Percentiles rank a stretch among this genome's conserved stretches.
phyloP scores from a whole-genome alignment of 2,888 invertebrate species.

The Macrosoma leucophasiata region DNA sequence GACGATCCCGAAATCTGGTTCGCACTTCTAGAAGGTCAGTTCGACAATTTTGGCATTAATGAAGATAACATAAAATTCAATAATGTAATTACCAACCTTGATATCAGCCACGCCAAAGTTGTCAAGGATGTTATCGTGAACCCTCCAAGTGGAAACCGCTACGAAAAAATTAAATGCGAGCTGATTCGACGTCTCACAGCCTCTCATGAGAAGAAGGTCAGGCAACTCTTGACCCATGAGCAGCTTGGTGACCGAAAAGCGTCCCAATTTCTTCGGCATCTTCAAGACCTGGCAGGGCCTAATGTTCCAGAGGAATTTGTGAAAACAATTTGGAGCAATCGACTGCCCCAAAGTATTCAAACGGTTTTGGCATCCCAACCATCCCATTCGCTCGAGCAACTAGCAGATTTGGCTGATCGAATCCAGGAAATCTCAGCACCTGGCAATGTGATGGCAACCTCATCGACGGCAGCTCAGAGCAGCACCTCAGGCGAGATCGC shows the following conservation, averaged over 20 bases:
- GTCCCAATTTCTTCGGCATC: conserved; percentile 20
- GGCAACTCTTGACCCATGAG: conserved; percentile 21
- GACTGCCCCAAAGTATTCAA: conserved; percentile 14
- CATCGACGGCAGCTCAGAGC: not conserved
- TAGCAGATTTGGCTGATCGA: conserved; percentile 17
- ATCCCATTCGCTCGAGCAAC: conserved; percentile 6
- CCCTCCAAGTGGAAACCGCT: not conserved
- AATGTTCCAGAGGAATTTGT: conserved; percentile 17
- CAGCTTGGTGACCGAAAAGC: conserved; percentile 25
- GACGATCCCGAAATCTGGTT: conserved; percentile 7
- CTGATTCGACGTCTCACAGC: conserved; percentile 15
- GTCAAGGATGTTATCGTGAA: conserved; percentile 4
- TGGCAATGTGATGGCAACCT: conserved; percentile 1
- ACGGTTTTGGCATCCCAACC: conserved; percentile 17
- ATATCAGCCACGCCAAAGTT: conserved; percentile 1
- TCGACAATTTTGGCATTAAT: not conserved
- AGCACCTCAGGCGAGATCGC: not conserved
- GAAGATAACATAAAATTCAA: conserved; percentile 1
- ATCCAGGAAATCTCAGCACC: conserved; percentile 12
- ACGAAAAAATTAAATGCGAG: conserved; percentile 9
- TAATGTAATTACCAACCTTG: not conserved
- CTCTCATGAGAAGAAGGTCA: conserved; percentile 9
- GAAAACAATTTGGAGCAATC: conserved; percentile 14
- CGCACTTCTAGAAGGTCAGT: conserved; percentile 4
- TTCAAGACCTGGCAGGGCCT: conserved; percentile 13